A percentile compares a stretch with the other conserved stretches of the same genome.
These are phyloP conservation scores for Drosophila neonasuta DNA, from an alignment of 2,888 invertebrate genomes.

Conservation along the genomic window DNA sequence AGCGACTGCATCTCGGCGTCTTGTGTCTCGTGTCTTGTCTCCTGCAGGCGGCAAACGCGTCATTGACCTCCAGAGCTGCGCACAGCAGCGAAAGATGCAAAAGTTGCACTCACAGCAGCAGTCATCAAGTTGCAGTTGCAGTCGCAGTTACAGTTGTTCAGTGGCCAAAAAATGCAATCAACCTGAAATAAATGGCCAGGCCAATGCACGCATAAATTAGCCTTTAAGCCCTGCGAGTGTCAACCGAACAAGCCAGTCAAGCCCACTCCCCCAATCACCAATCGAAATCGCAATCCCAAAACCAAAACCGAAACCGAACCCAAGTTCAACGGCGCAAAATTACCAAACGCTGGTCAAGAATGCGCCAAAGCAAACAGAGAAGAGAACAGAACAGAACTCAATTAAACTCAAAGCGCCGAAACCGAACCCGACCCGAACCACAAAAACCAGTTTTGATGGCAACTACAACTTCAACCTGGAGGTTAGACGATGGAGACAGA, in stretches of 20 bases:
- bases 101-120: constrained; percentile 1
- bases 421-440: constrained; percentile 28
- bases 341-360: constrained; percentile 52
- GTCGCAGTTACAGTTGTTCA: constrained; percentile 18
- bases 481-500: constrained; percentile 4
- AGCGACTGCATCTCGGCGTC: constrained; percentile 41
- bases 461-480: constrained; percentile 27
- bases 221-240: constrained; percentile 34
- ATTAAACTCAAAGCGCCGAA: constrained; percentile 60
- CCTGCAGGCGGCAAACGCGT: constrained; percentile 48
- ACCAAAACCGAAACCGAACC: constrained; percentile 19
- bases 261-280: constrained; percentile 17
- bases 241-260: constrained; percentile 28
- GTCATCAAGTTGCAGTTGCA: neutral
- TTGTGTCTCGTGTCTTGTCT: constrained; percentile 31
- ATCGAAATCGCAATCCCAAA: constrained; percentile 8
- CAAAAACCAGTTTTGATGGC: constrained; percentile 46
- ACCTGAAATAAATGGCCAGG: constrained; percentile 48
- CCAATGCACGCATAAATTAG: constrained; percentile 69
- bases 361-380: constrained; percentile 37
- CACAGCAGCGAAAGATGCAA: constrained; percentile 17
- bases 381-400: constrained; percentile 51
- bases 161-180: constrained; percentile 49
- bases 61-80: constrained; percentile 56
- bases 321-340: constrained; percentile 54